phyloP scores from a whole-genome alignment of 23 tunicate genomes.

The Clavelina lepadiformis region DNA sequence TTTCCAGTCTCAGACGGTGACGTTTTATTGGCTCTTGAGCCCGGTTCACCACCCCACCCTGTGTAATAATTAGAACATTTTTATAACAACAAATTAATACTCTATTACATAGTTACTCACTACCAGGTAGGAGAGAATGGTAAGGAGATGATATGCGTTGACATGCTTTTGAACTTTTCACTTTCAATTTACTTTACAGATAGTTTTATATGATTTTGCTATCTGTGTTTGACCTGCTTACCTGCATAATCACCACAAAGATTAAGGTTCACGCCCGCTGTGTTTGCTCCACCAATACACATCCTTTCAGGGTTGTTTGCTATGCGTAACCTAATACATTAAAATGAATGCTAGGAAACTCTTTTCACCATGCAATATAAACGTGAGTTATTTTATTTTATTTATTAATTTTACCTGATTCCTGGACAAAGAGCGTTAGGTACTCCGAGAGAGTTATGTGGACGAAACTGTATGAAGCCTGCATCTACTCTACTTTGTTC shows the following conservation, averaged over 20 bases:
- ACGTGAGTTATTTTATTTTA: background rate
- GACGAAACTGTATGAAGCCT: conserved; percentile 29
- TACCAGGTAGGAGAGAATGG: too few species aligned
- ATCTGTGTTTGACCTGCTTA: too few species aligned
- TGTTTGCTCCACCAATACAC: conserved; percentile 29
- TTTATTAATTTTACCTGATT: conserved; percentile 3
- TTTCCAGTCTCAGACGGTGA: conserved; percentile 15
- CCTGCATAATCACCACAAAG: conserved; percentile 43
- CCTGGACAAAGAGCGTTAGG: conserved; percentile 17
- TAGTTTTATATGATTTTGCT: too few species aligned
- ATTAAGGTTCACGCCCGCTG: background rate
- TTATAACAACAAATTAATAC: too few species aligned
- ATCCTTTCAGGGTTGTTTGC: conserved; percentile 17
- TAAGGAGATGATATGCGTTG: too few species aligned
- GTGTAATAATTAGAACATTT: too few species aligned
- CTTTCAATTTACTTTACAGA: too few species aligned
- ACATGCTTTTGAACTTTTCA: too few species aligned
- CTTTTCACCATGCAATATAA: background rate
- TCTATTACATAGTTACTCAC: too few species aligned
- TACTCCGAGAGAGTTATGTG: background rate
- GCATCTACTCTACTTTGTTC: background rate
- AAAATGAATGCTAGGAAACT: background rate
- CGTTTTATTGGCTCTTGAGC: conserved; percentile 4
- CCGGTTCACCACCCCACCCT: conserved; percentile 22
- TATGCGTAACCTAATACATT: background rate